These are phyloP conservation scores for Platygyra sinensis DNA, from an alignment of 64 coral and sea anemone species.

Conservation along the genomic window DNA sequence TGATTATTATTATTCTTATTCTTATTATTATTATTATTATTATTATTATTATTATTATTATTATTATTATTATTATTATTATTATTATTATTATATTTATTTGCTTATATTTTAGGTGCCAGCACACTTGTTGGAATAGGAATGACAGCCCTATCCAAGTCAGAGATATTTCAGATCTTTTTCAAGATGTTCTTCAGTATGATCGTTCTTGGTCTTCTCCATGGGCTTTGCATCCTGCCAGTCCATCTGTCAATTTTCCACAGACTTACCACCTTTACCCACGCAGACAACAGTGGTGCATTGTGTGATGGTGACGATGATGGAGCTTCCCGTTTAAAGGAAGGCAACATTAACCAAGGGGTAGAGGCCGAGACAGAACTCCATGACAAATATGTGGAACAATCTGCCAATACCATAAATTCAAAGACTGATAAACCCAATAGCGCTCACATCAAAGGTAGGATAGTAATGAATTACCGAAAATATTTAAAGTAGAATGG, in stretches of 20 bases:
- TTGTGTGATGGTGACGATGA: no score
- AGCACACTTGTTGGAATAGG: constrained; percentile 74
- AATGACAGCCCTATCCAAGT: constrained; percentile 66
- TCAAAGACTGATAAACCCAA: no score
- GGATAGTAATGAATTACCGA: no score
- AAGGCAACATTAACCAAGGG: no score
- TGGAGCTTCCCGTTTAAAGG: no score
- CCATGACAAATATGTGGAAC: no score
- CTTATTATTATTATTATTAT: neutral
- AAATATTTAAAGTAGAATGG: no score
- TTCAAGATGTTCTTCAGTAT: constrained; percentile 91
- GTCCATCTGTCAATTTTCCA: constrained; percentile 68
- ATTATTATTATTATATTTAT: neutral
- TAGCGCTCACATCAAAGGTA: no score
- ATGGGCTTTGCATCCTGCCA: constrained; percentile 78
- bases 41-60: no score
- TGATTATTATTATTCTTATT: neutral
- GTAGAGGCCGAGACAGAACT: no score
- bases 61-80: no score
- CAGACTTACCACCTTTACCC: neutral
- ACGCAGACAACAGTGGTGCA: neutral
- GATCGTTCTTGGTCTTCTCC: constrained; percentile 61
- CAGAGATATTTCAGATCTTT: constrained; percentile 79
- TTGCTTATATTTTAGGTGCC: constrained; percentile 36
- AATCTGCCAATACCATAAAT: no score